Percentiles rank a stretch among this genome's conserved stretches.
Evolutionary conservation across 2,888 invertebrate species (phyloP).

Genomic region (Parelbella ahira): DNA sequence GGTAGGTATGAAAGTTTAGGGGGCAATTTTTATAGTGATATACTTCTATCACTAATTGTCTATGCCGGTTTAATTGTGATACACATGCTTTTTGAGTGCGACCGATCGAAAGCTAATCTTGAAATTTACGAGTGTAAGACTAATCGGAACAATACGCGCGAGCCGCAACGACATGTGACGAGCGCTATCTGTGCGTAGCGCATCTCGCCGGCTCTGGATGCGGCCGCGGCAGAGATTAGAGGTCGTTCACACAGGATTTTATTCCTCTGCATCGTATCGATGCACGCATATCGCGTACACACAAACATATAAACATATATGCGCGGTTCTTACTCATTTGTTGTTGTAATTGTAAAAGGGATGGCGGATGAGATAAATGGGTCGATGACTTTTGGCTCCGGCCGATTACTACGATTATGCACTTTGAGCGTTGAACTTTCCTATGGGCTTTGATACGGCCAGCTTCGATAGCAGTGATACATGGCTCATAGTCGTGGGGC

Average conservation of each 20-base stretch:
- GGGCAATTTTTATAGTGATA: too few species aligned
- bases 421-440: constrained; percentile 79
- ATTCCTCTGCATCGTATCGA: constrained; percentile 75
- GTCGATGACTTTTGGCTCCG: constrained; percentile 79
- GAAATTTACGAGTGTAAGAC: too few species aligned
- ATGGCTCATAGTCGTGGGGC: constrained; percentile 16
- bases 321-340: constrained; percentile 77
- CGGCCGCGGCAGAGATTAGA: constrained; percentile 77
- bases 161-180: constrained; percentile 15
- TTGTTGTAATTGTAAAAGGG: constrained; percentile 80
- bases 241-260: constrained; percentile 81
- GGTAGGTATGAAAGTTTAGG: too few species aligned
- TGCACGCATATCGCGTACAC: constrained; percentile 58
- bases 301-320: constrained; percentile 31
- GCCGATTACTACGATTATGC: constrained; percentile 78
- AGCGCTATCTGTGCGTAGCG: constrained; percentile 29
- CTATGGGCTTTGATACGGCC: constrained; percentile 58
- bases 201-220: constrained; percentile 64
- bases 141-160: background rate
- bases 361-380: constrained; percentile 80
- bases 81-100: too few species aligned
- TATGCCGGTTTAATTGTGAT: too few species aligned
- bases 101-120: too few species aligned
- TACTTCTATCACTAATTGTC: too few species aligned
- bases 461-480: constrained; percentile 52